A percentile compares a stretch with the other conserved stretches of the same genome.
These are phyloP conservation scores for Psococerastis gibbosa DNA, from an alignment of 2,888 invertebrate genomes.

Conservation along the genomic window DNA sequence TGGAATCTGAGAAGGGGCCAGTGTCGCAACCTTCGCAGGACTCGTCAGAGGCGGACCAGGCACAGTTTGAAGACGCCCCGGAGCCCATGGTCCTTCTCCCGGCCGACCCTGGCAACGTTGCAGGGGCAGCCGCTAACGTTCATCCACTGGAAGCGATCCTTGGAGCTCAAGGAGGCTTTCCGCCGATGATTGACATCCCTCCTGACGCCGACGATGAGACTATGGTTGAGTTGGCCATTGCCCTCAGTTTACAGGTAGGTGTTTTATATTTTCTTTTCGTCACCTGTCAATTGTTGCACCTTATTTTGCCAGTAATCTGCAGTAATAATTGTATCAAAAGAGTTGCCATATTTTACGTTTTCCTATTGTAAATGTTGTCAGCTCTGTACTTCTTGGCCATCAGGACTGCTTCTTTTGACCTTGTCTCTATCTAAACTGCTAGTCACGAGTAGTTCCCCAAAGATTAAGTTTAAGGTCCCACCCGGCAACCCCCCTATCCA, in stretches of 20 bases:
- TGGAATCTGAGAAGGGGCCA: conserved; percentile 24
- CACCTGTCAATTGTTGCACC: too few relatives aligned
- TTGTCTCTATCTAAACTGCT: too few relatives aligned
- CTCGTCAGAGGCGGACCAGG: conserved; percentile 30
- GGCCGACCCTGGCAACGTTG: conserved; percentile 4
- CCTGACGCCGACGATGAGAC: conserved; percentile 94
- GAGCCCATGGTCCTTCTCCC: conserved; percentile 39
- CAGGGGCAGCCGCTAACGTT: conserved; percentile 14
- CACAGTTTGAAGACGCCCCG: conserved; percentile 38
- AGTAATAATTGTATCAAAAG: too few relatives aligned
- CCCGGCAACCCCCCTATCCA: too few relatives aligned
- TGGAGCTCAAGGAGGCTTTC: conserved; percentile 36
- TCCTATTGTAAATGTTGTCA: too few relatives aligned
- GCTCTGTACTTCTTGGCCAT: too few relatives aligned
- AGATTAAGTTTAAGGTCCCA: too few relatives aligned
- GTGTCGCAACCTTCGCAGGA: conserved; percentile 26
- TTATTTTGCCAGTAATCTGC: too few relatives aligned
- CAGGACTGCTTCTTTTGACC: too few relatives aligned
- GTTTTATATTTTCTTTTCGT: too few relatives aligned
- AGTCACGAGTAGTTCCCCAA: too few relatives aligned
- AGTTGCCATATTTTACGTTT: too few relatives aligned
- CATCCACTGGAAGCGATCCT: conserved; percentile 29
- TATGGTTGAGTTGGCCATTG: conserved; percentile 91
- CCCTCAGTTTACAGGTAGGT: conserved; percentile 64
- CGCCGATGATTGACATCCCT: conserved; percentile 68